These are phyloP conservation scores for Noctua comes DNA, from an alignment of 2,888 invertebrate genomes.

Conservation along the genomic window DNA sequence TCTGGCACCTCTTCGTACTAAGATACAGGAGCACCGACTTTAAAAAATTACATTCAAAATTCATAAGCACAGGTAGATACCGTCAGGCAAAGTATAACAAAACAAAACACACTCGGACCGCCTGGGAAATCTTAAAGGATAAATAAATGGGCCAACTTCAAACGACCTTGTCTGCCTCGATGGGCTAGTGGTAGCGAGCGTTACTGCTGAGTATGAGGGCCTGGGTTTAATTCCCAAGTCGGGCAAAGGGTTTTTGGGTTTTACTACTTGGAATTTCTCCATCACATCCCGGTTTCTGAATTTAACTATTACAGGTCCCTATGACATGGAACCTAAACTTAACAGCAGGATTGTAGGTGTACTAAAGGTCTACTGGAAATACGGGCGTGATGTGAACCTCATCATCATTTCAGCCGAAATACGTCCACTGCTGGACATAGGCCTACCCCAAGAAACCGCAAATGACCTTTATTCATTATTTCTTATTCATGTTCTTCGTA, in stretches of 20 bases:
- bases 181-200: no score
- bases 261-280: not conserved
- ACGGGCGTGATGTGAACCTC: not conserved
- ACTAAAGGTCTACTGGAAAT: not conserved
- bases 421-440: no score
- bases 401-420: no score
- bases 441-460: no score
- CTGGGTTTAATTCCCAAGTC: not conserved
- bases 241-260: not conserved
- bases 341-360: not conserved
- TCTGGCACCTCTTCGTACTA: not conserved
- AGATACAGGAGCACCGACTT: conserved; percentile 1
- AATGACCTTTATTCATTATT: conserved; percentile 23
- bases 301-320: not conserved
- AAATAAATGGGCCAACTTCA: conserved; percentile 30
- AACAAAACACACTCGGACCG: conserved; percentile 4
- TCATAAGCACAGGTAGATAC: conserved; percentile 34
- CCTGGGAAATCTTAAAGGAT: conserved; percentile 53
- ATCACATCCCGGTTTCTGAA: not conserved
- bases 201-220: not conserved
- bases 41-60: conserved; percentile 44
- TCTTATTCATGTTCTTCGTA: conserved; percentile 30
- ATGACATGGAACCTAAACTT: not conserved
- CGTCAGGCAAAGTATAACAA: not conserved
- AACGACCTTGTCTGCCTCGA: conserved; percentile 17